phyloP scores from a whole-genome alignment of 2,888 invertebrate species.

The Apamea epomidion region DNA sequence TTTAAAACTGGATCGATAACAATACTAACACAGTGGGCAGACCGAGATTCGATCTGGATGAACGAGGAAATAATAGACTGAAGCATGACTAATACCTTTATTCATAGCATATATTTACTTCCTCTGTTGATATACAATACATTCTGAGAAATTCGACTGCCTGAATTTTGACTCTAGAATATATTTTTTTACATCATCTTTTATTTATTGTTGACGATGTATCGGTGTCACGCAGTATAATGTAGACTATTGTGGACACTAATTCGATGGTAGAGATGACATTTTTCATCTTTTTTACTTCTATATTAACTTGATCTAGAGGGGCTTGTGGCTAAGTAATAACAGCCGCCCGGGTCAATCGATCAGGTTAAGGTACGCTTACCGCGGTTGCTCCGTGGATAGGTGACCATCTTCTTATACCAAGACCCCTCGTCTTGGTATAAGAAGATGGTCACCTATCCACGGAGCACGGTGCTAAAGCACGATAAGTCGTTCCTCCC shows the following conservation, averaged over 20 bases:
- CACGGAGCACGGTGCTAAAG: too few relatives aligned
- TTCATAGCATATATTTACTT: slow-evolving; percentile 74
- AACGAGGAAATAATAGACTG: slow-evolving; percentile 74
- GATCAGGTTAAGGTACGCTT: too few relatives aligned
- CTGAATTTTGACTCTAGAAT: slow-evolving; percentile 19
- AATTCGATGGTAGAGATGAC: slow-evolving; percentile 5
- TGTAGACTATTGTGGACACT: slow-evolving; percentile 5
- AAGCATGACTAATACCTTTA: slow-evolving; percentile 71
- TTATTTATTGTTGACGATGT: slow-evolving; percentile 16
- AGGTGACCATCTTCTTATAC: too few relatives aligned
- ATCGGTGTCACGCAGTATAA: slow-evolving; percentile 11
- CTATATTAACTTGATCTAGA: background rate
- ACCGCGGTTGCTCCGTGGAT: too few relatives aligned
- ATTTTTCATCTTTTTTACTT: background rate
- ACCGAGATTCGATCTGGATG: slow-evolving; percentile 74
- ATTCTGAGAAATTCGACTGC: slow-evolving; percentile 32
- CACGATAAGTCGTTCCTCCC: too few relatives aligned
- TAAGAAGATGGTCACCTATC: too few relatives aligned
- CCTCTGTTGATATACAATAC: slow-evolving; percentile 63
- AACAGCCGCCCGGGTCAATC: too few relatives aligned
- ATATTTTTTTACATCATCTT: slow-evolving; percentile 27
- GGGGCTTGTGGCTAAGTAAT: too few relatives aligned
- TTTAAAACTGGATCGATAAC: slow-evolving; percentile 66
- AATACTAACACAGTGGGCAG: slow-evolving; percentile 60
- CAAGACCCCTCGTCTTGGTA: too few relatives aligned